phyloP scores from a whole-genome alignment of 1,140 invertebrate genomes.

The Bombyx mori region ASM3026992v2 NC_085133.1:8977001-8977500 shows the following conservation, averaged over 20 bases:
- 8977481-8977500: too few species aligned
- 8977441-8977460: too few species aligned
- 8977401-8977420: too few species aligned
- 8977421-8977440: too few species aligned
- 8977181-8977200: conserved; percentile 33
- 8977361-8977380: conserved; percentile 40
- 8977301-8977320: conserved; percentile 32
- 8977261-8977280: conserved; percentile 47
- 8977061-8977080: conserved; percentile 54
- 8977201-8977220: conserved; percentile 43
- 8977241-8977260: conserved; percentile 54
- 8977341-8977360: conserved; percentile 47
- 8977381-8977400: too few species aligned
- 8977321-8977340: conserved; percentile 21
- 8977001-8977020: conserved; percentile 53
- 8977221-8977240: conserved; percentile 58
- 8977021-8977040: conserved; percentile 58
- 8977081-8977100: conserved; percentile 47
- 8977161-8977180: conserved; percentile 46
- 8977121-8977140: conserved; percentile 56
- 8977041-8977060: conserved; percentile 58
- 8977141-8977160: conserved; percentile 36
- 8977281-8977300: conserved; percentile 27
- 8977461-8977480: too few species aligned
- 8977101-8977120: conserved; percentile 55